These are phyloP conservation scores for Ceratina australensis DNA, from an alignment of 1,140 invertebrate species.

Conservation along the genomic window DNA sequence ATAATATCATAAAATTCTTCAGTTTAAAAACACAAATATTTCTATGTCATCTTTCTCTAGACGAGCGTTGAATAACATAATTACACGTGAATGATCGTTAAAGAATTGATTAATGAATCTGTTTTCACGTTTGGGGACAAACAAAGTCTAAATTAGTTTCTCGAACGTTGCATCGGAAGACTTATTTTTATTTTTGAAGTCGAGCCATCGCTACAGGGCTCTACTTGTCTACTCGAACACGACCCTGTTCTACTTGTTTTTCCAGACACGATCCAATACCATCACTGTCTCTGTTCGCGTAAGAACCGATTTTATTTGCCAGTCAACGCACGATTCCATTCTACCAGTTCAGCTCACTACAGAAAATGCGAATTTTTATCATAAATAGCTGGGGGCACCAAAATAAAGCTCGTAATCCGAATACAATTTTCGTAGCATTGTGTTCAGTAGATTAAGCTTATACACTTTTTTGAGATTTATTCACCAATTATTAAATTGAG, in stretches of 20 bases:
- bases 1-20: too few relatives aligned
- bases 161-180: neutral
- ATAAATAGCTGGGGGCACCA: neutral
- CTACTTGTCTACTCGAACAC: conserved; percentile 1
- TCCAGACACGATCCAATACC: neutral
- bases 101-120: too few relatives aligned
- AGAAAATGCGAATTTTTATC: neutral
- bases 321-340: conserved; percentile 18
- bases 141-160: too few relatives aligned
- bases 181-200: neutral
- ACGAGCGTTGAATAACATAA: too few relatives aligned
- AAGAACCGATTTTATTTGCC: conserved; percentile 8
- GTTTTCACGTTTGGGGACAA: too few relatives aligned
- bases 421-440: neutral
- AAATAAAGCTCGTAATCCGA: neutral
- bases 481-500: too few relatives aligned
- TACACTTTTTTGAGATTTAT: too few relatives aligned
- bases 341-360: neutral
- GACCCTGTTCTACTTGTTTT: neutral
- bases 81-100: too few relatives aligned
- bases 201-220: neutral
- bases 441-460: neutral
- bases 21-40: too few relatives aligned
- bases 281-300: neutral
- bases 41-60: too few relatives aligned